Evolutionary conservation across 2,888 invertebrate genomes (phyloP), one percentile per base, ranked within the genome.

Genomic region (Papilio demoleus): DNA sequence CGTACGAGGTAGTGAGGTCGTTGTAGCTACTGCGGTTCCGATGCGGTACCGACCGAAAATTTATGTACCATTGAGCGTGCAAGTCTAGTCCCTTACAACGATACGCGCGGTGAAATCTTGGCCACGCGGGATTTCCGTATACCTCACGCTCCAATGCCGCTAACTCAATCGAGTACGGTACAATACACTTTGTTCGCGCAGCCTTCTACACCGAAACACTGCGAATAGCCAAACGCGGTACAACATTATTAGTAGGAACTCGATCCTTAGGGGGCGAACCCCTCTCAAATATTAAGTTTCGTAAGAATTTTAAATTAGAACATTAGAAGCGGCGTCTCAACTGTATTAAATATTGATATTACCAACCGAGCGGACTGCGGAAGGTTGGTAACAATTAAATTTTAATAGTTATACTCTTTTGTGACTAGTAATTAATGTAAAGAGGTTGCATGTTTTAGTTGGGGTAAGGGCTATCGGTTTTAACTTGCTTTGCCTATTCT

Each of bases 301-400:
- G 83, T 85, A 86, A 88, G 89, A 90, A 90, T 90, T 90, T 91
- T 86, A 92, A 90, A 90, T 90, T 85, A 86, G 82, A 84, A 79
- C 83, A 88, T 88, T 89, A 90, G 86, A 84, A 81, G 80, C 78
- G 85, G 85, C 84, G 84, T 87, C 87, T 87, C 81, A 78, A 82
- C 77, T 76, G 78, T 85, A 87, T 92, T 87, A 88, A 91, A 89
- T 90, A 91, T 91, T 91, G 87, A 92, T 87, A 89, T 86, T 81
- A 83, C 83, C 87, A 88, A 87, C 78, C 82, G 75, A 80, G 80
- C 76, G 77, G 85, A 86, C 81, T 87, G 81, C 75, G 74, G 79
- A 77, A 84, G 81, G 81, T 83, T 83, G 79, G 79, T 81, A 85
- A 87, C 85, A 86, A 87, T 88, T 85, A 90, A 88, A 89, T 88